Evolutionary conservation across 2,797 vertebrate genomes (phyloP).

Genomic region (Leptodactylus fallax): DNA sequence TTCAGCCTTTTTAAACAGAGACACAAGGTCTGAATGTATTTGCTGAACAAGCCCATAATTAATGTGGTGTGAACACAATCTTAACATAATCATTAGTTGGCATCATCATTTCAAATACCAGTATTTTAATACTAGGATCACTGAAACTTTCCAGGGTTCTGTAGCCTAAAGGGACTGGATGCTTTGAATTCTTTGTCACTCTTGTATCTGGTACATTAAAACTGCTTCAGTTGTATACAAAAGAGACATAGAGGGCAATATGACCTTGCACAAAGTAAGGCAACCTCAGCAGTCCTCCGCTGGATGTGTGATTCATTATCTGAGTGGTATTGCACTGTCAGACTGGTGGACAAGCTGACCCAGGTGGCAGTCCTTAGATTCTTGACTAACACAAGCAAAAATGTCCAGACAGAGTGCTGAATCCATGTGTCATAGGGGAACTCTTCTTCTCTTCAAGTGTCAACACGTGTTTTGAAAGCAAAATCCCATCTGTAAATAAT

Average conservation of each 20-base stretch:
- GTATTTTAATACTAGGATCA: background rate
- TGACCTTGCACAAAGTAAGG: slow-evolving; percentile 69
- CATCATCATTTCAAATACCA: background rate
- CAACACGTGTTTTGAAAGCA: slow-evolving; percentile 66
- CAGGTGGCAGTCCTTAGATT: slow-evolving; percentile 66
- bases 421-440: slow-evolving; percentile 65
- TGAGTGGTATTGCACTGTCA: slow-evolving; percentile 66
- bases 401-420: slow-evolving; percentile 67
- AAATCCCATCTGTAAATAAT: slow-evolving; percentile 59
- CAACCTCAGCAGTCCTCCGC: slow-evolving; percentile 69
- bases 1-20: no score
- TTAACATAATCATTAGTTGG: no score
- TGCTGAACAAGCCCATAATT: no score
- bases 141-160: background rate
- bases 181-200: slow-evolving; percentile 64
- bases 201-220: slow-evolving; percentile 66
- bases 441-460: slow-evolving; percentile 68
- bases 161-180: slow-evolving; percentile 39
- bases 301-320: slow-evolving; percentile 74
- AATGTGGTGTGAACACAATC: no score
- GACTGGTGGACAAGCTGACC: slow-evolving; percentile 70
- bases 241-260: slow-evolving; percentile 64
- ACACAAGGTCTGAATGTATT: no score
- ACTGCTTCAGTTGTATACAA: slow-evolving; percentile 69
- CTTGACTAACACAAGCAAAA: slow-evolving; percentile 63